Base-by-base conservation (phyloP, 1,140 invertebrate species). In the Drosophila varians region DNA sequence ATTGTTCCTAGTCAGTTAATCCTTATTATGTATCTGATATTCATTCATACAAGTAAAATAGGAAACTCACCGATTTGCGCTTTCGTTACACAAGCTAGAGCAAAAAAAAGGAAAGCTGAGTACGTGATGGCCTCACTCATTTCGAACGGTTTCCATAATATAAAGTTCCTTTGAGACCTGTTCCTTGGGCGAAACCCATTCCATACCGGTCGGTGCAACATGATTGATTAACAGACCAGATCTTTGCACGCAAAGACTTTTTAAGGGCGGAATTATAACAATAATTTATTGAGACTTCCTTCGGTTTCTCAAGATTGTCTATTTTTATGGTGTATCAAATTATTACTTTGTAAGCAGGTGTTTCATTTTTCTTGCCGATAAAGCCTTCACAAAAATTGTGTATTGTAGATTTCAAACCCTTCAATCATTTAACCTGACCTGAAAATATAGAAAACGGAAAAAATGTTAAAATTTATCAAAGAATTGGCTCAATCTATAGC, bases 41-140 rank as follows among this genome's bases (percentile, higher is more conserved):
- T n/a, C n/a, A n/a, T n/a, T n/a, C n/a, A n/a, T n/a, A n/a, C n/a
- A 36, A 36, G n/a, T 12, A 11, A 14, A 11, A 38, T 5, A 38
- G 2, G 19, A 40, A 7, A 80, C 78, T 80, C 68, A 83, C 78
- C 78, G 53, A 83, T 74, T 80, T 83, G 73, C 26, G 74, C 78
- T 53, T 40, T 56, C 45, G 55, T 54, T 65, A 57, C 19, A 46
- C 69, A 47, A 80, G 46, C 52, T 38, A 80, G 55, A 54, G 69
- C 56, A 47, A 80, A 57, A 31, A 46, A 52, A 25, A 83, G 55
- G 36, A 80, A 18, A 31, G 72, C 47, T 45, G 68, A 14, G 12
- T 14, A 38, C 1, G 4, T 4, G 9, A 14, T 14, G 1, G n/a
- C n/a, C 8, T 14, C n/a, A 6, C 34, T 4, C 4, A 38, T 5